Evolutionary conservation across 2,113 vertebrate genomes (phyloP), one percentile per base, ranked within the genome.

Genomic region (Cervus canadensis): DNA sequence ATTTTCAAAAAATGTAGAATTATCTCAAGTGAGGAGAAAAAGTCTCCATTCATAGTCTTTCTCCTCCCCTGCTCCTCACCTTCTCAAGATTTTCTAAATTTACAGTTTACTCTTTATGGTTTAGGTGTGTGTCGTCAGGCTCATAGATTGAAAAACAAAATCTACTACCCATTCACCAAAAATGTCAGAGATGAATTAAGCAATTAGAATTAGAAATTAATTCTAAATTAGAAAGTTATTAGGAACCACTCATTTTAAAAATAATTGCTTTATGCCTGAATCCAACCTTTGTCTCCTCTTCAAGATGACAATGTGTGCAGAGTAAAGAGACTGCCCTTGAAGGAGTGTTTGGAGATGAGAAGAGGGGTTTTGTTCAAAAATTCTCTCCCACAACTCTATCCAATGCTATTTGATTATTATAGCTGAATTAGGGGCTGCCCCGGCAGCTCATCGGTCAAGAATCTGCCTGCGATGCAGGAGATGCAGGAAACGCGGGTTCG

Each of bases 141-240:
- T 33, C 9, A 25, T 12, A 59, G 48, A 9, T 1, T 67, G 60
- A 91, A 88, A 91, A 91, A 62, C 36, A 89, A 93, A 93, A 84
- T 87, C 56, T 71, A 83, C 26, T 33, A 33, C 23, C 43, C 28
- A 25, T 23, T 59, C 11, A 28, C 30, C 28, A 48, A 25, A 96
- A 92, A 79, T 60, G 10, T 88, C 59, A 93, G 89, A 84, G 82
- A 76, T 64, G 74, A 88, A 94, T 40, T 62, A 95, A 89, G 14
- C 36, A 74, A 90, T 92, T 92, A 59, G 50, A 84, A 95, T 71
- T 95, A 91, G 64, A 60, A 59, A 91, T 84, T 84, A 76, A 87
- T 91, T 93, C 36, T 57, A 89, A 87, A 4, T 74, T 78, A 91
- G 82, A 96, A 96, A 54, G 36, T 60, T 52, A 36, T 12, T 60